A percentile compares a stretch with the other conserved stretches of the same genome.
Conservation (phyloP, 2,888 invertebrate species). For the Limenitis camilla region DNA sequence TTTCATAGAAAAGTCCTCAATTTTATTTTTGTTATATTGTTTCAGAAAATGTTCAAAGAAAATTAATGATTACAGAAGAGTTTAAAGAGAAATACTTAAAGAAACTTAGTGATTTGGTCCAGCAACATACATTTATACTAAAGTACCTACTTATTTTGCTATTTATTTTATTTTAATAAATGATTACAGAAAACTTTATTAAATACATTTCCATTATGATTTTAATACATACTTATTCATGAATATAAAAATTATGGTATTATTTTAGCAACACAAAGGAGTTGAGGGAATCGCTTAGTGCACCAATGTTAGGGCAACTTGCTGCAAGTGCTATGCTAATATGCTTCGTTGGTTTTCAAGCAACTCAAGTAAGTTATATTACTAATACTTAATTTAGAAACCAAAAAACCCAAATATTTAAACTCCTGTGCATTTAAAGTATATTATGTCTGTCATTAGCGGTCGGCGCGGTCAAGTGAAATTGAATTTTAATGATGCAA, state of each 20-base stretch:
- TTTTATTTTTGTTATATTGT: background rate
- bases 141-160: constrained; percentile 13
- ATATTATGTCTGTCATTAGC: too few species aligned
- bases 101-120: constrained; percentile 24
- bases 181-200: too few species aligned
- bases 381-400: background rate
- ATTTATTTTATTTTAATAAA: background rate
- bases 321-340: constrained; percentile 49
- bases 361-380: constrained; percentile 14
- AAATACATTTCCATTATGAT: background rate
- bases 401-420: too few species aligned
- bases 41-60: constrained; percentile 9
- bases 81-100: constrained; percentile 22
- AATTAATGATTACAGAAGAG: constrained; percentile 12
- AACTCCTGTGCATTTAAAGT: too few species aligned
- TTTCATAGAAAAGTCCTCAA: background rate
- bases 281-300: constrained; percentile 42
- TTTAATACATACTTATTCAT: background rate
- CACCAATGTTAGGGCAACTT: constrained; percentile 54
- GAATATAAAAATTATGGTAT: background rate
- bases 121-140: constrained; percentile 29
- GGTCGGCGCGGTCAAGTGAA: too few species aligned
- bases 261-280: constrained; percentile 41
- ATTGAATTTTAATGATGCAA: too few species aligned
- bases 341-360: constrained; percentile 31